Percentiles rank a stretch among this genome's conserved stretches.
phyloP scores from a whole-genome alignment of 1,140 invertebrate species.

The Conus betulinus region DNA sequence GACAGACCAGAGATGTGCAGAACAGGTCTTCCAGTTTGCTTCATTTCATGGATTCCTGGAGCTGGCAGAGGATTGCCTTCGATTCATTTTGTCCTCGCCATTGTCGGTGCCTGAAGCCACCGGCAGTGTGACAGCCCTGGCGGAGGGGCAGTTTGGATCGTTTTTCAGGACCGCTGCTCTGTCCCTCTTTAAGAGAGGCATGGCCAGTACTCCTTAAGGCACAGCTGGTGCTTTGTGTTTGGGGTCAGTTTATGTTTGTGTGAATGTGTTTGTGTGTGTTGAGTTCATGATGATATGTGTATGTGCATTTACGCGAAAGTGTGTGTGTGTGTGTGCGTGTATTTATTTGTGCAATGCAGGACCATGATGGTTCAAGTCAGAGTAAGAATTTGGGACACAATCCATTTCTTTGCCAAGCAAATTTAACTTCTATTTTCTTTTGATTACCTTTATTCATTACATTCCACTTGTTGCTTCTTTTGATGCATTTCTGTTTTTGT shows the following conservation, averaged over 20 bases:
- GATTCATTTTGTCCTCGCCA: background rate
- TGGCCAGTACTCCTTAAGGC: background rate
- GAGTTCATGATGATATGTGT: background rate
- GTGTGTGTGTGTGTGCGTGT: too few species aligned
- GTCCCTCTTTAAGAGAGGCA: conserved; percentile 12
- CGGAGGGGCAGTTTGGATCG: conserved; percentile 2
- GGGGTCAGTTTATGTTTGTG: too few species aligned
- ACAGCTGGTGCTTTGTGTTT: too few species aligned
- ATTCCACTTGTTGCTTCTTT: too few species aligned
- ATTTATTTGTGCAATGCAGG: too few species aligned
- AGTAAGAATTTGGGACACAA: too few species aligned
- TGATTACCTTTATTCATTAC: too few species aligned
- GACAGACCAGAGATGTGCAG: background rate
- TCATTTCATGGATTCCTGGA: conserved; percentile 24
- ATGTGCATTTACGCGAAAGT: background rate
- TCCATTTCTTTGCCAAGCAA: too few species aligned
- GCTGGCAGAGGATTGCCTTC: conserved; percentile 25
- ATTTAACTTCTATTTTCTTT: too few species aligned
- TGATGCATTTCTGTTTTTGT: too few species aligned
- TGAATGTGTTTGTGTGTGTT: background rate
- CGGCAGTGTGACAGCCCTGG: background rate
- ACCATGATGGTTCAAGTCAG: too few species aligned
- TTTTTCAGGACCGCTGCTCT: background rate
- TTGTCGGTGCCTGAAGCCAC: background rate
- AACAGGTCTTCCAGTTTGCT: conserved; percentile 31